phyloP scores from a whole-genome alignment of 2,113 vertebrate genomes.

The Pomatorhinus ruficollis region DNA sequence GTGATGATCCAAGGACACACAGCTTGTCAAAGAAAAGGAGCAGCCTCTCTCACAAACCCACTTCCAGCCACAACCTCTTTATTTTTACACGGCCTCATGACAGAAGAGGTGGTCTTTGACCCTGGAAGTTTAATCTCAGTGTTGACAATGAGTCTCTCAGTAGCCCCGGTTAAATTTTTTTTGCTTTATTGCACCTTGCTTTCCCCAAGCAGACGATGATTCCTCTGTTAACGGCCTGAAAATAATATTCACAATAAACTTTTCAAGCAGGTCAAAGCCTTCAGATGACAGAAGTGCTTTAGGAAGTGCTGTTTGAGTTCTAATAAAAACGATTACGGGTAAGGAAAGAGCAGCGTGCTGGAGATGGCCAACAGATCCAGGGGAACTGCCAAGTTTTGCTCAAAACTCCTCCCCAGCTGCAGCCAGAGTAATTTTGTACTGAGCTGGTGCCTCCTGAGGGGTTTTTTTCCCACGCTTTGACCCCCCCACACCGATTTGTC shows the following conservation, averaged over 20 bases:
- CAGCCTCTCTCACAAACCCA: not conserved
- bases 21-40: not conserved
- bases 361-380: not conserved
- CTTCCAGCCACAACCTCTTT: not conserved
- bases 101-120: not conserved
- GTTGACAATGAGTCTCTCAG: not conserved
- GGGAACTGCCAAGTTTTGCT: not conserved
- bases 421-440: not conserved
- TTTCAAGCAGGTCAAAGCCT: not conserved
- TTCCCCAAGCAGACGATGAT: not conserved
- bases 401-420: not conserved
- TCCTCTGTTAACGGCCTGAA: not conserved
- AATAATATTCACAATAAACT: constrained; percentile 4
- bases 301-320: not conserved
- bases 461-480: not conserved
- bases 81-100: not conserved
- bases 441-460: not conserved
- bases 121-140: not conserved
- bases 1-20: not conserved
- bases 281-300: constrained; percentile 12
- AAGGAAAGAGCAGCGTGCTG: not conserved
- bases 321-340: not conserved
- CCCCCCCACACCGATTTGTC: not conserved
- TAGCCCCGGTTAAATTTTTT: not conserved
- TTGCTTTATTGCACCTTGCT: not conserved